Evolutionary conservation across 1,140 invertebrate species (phyloP).

Genomic region (Eumaeus atala): DNA sequence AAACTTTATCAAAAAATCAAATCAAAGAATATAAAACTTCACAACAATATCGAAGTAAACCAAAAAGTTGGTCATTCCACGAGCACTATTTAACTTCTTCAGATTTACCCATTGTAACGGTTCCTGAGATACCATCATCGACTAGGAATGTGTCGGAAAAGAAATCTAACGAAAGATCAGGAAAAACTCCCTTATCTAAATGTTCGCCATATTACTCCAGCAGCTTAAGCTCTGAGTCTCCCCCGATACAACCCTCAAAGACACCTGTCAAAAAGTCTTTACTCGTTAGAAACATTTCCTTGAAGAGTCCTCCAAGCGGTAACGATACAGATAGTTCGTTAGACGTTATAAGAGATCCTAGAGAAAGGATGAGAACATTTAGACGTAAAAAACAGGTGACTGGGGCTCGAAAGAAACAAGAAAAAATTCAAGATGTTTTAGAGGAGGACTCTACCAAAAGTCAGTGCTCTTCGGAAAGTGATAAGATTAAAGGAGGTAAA

Average conservation of each 20-base stretch:
- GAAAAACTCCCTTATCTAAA: conserved; percentile 74
- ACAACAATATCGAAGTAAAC: conserved; percentile 73
- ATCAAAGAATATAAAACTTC: conserved; percentile 77
- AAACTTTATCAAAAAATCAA: conserved; percentile 77
- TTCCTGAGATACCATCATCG: conserved; percentile 58
- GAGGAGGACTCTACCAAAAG: conserved; percentile 73
- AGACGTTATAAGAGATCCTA: conserved; percentile 77
- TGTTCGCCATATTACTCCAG: conserved; percentile 82
- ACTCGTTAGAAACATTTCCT: conserved; percentile 63
- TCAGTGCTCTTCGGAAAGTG: conserved; percentile 72
- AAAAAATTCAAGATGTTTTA: conserved; percentile 74
- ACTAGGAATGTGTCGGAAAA: conserved; percentile 68
- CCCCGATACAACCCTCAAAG: conserved; percentile 77
- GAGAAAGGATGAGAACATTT: conserved; percentile 76
- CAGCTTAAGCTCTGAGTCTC: conserved; percentile 80
- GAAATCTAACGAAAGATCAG: conserved; percentile 53
- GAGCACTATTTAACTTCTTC: conserved; percentile 75
- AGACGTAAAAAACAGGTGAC: conserved; percentile 77
- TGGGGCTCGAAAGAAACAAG: conserved; percentile 72
- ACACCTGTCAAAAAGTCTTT: conserved; percentile 75
- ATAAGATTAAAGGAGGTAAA: conserved; percentile 61
- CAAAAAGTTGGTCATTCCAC: conserved; percentile 77
- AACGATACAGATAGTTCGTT: conserved; percentile 81
- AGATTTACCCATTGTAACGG: conserved; percentile 59
- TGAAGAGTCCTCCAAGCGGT: conserved; percentile 80